Percentiles rank a stretch among this genome's conserved stretches.
Conservation (phyloP, 2,113 vertebrate species). For the Apodemus speciosus region DNA sequence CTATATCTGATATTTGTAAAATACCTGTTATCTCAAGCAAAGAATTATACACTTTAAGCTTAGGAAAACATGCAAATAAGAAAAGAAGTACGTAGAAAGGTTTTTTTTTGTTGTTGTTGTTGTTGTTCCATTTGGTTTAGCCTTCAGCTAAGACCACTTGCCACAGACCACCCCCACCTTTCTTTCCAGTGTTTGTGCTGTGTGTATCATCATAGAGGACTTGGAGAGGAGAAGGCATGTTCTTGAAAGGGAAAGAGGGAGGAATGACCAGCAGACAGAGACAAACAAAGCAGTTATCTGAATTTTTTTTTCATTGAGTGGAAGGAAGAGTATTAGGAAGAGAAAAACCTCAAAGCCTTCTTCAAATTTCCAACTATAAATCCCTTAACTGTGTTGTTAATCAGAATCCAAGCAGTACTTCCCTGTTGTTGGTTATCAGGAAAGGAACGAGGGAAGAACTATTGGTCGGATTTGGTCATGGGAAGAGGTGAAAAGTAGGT, state of each 20-base stretch:
- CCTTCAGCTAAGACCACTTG: neutral
- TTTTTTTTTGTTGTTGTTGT: too few relatives aligned
- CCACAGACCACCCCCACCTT: neutral
- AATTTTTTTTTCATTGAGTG: neutral
- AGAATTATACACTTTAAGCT: neutral
- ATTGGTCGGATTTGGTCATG: neutral
- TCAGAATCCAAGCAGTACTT: neutral
- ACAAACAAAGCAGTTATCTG: neutral
- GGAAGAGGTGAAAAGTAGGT: neutral
- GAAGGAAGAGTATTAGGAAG: neutral
- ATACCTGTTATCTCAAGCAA: neutral
- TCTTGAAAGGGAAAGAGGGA: too few relatives aligned
- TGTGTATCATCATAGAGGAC: neutral
- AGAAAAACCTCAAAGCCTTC: neutral
- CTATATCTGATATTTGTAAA: neutral
- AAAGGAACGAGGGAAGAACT: too few relatives aligned
- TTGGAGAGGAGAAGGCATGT: neutral
- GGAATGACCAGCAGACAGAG: neutral
- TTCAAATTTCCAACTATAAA: neutral
- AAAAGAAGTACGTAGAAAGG: neutral
- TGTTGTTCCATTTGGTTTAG: neutral
- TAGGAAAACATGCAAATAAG: neutral
- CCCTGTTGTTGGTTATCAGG: neutral
- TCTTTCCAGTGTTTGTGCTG: neutral
- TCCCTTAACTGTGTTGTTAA: neutral